Base-by-base conservation (phyloP, 1,140 invertebrate genomes). In the Semibalanus balanoides region DNA sequence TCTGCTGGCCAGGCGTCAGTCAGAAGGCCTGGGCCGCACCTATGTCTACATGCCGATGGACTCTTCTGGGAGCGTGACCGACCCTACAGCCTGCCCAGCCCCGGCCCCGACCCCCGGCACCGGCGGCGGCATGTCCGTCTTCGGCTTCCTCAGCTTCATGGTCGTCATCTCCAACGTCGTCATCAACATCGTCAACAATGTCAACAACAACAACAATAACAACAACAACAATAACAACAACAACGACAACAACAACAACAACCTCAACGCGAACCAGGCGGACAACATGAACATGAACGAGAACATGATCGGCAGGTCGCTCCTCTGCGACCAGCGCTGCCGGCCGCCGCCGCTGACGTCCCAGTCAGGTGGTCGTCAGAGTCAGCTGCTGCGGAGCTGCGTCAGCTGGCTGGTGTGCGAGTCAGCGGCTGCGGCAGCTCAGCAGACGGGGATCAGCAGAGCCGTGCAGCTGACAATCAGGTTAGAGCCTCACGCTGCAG, bases 81-180 rank as follows among this genome's bases (percentile, higher is more conserved):
- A 51, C 31, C 75, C 69, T 19, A 70, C 31, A 5, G 40, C 35
- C 28, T 35, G 40, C 75, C 28, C 73, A 74, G 5, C 75, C 74
- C 31, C 76, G 0, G 73, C 25, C 9, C 35, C 69, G 9, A 69
- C 31, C 40, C 69, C 64, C 76, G 89, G 90, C 79, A 85, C 87
- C 0, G 87, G 88, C 0, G 88, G 88, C 0, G 90, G 90, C 80
- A 86, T 86, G 28, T 86, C 86, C 74, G 83, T 83, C 76, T 81
- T 78, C 73, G 77, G 74, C 31, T 78, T 78, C 73, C 78, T 28
- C 78, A 81, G 27, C 82, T 84, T 76, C 84, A 83, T 74, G 27
- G 75, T 76, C 22, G 75, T 76, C 25, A 30, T 78, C 27, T 43
- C 73, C 72, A 43, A 75, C 29, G 76, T 76, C 51, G 51, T 69